Evolutionary conservation across 2,113 vertebrate genomes (phyloP).

Genomic region (human): DNA sequence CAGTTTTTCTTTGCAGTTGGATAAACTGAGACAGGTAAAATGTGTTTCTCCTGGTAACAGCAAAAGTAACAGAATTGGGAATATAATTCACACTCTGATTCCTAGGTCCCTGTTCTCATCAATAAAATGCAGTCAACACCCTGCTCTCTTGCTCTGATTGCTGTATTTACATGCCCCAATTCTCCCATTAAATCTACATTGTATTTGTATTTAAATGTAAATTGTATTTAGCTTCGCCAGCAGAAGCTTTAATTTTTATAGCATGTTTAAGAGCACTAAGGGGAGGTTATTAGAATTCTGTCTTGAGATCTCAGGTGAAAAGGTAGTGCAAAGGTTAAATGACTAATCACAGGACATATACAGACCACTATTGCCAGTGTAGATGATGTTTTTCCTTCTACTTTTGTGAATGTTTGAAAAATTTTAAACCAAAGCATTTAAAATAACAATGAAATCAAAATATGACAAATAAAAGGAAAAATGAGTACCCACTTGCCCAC

Average conservation of each 20-base stretch:
- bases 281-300: not conserved
- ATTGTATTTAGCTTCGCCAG: conserved; percentile 42
- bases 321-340: not conserved
- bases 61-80: not conserved
- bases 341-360: not conserved
- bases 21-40: conserved; percentile 48
- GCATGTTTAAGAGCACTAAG: conserved; percentile 32
- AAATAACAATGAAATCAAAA: conserved; percentile 14
- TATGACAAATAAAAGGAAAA: not conserved
- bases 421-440: not conserved
- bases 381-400: not conserved
- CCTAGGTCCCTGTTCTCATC: conserved; percentile 51
- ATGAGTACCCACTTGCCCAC: not conserved
- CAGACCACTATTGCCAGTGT: not conserved
- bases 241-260: conserved; percentile 55
- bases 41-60: not conserved
- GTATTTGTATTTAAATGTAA: conserved; percentile 67
- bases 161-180: conserved; percentile 64
- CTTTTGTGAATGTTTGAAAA: not conserved
- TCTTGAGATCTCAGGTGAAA: not conserved
- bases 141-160: conserved; percentile 56
- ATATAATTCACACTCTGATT: not conserved
- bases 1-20: conserved; percentile 39
- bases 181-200: conserved; percentile 67
- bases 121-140: conserved; percentile 56